These are phyloP conservation scores for Mythimna vitellina DNA, from an alignment of 2,888 invertebrate species.

Conservation along the genomic window DNA sequence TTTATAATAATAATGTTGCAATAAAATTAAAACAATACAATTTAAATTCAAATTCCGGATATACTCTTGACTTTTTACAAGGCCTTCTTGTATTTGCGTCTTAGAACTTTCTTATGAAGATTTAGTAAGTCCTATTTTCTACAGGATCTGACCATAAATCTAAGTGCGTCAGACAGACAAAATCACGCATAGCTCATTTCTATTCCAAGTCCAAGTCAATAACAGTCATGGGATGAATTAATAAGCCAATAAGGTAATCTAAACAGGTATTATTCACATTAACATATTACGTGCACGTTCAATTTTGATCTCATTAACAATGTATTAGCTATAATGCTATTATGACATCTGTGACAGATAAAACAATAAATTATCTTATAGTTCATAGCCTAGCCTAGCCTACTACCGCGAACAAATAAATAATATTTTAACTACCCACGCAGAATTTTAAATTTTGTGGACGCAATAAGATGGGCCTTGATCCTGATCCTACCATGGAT, in stretches of 20 bases:
- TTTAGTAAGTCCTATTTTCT: not conserved
- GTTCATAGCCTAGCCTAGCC: slow-evolving; percentile 14
- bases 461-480: not conserved
- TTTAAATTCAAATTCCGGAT: no score
- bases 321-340: slow-evolving; percentile 60
- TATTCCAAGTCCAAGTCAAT: slow-evolving; percentile 42
- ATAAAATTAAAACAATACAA: no score
- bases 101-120: not conserved
- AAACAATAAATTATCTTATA: slow-evolving; percentile 27
- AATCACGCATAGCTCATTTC: slow-evolving; percentile 38
- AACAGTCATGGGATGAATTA: slow-evolving; percentile 50
- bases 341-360: slow-evolving; percentile 44
- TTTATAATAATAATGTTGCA: no score
- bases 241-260: slow-evolving; percentile 54
- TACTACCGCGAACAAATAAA: not conserved
- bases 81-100: not conserved
- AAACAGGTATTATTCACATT: slow-evolving; percentile 53
- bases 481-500: not conserved
- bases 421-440: not conserved
- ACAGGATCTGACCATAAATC: slow-evolving; percentile 27
- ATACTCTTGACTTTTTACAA: no score
- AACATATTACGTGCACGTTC: slow-evolving; percentile 62
- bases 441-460: not conserved
- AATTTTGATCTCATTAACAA: slow-evolving; percentile 70
- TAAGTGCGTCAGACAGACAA: slow-evolving; percentile 6